Evolutionary conservation across 2,888 invertebrate species (phyloP).

Genomic region (Pristionchus japonicus): DNA sequence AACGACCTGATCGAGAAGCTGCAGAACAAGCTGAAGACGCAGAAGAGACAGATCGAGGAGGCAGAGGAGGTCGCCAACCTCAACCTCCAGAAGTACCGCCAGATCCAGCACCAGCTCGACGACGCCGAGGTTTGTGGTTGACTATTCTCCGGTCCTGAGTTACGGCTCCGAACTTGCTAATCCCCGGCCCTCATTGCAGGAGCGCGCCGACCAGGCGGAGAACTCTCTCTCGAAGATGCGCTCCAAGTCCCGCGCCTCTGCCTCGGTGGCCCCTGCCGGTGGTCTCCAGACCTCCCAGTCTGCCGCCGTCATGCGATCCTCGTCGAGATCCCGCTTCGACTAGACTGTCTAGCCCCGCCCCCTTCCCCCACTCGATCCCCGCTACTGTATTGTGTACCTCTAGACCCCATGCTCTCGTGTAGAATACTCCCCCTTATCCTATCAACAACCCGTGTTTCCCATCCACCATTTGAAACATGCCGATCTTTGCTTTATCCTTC

Average conservation of each 20-base stretch:
- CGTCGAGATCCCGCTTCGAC: constrained; percentile 65
- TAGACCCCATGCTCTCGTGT: constrained; percentile 12
- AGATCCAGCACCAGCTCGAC: constrained; percentile 78
- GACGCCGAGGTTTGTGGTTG: constrained; percentile 76
- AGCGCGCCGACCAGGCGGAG: constrained; percentile 78
- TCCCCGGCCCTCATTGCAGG: constrained; percentile 55
- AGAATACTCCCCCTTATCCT: neutral
- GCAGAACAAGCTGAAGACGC: constrained; percentile 78
- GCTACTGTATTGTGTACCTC: constrained; percentile 36
- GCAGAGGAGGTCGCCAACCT: constrained; percentile 77
- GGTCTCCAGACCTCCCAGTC: constrained; percentile 68
- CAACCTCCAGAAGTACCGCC: constrained; percentile 79
- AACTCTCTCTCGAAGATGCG: constrained; percentile 77
- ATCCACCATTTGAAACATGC: constrained; percentile 26
- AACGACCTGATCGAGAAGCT: constrained; percentile 78
- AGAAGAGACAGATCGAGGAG: constrained; percentile 79
- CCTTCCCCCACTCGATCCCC: neutral
- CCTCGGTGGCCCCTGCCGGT: constrained; percentile 55
- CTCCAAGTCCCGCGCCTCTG: constrained; percentile 66
- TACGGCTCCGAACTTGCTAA: neutral
- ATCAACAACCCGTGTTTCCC: constrained; percentile 27
- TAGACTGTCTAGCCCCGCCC: neutral
- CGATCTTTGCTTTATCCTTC: constrained; percentile 8
- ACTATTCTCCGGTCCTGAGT: neutral
- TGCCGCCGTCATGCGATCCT: constrained; percentile 70